Percentiles rank a stretch among this genome's conserved stretches.
Conservation (phyloP, 2,888 invertebrate genomes). For the Creontiades dilutus region DNA sequence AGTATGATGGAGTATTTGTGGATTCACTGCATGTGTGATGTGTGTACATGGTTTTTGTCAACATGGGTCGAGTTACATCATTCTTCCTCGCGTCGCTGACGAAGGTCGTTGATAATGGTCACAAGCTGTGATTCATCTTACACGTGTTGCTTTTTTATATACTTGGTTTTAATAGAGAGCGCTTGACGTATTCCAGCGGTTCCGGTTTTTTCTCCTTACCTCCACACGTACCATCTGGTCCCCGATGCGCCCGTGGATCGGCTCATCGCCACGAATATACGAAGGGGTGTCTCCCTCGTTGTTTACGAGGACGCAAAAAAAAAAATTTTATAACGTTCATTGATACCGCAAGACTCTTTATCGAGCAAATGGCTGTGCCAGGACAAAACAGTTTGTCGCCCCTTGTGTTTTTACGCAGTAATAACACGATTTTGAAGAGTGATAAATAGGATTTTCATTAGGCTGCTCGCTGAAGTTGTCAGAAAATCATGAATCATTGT, state of each 20-base stretch:
- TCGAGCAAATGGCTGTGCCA: not conserved
- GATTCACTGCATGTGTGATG: not conserved
- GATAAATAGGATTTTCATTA: constrained; percentile 6
- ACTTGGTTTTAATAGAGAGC: not conserved
- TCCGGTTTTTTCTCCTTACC: not conserved
- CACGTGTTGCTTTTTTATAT: constrained; percentile 44
- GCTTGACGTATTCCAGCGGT: constrained; percentile 47
- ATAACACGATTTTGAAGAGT: not conserved
- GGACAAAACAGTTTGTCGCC: not conserved
- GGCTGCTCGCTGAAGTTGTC: too few relatives aligned
- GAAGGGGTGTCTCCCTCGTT: constrained; percentile 20
- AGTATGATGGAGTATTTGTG: too few relatives aligned
- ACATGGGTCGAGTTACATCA: not conserved
- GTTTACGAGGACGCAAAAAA: constrained; percentile 31
- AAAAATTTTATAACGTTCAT: not conserved
- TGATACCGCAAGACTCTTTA: not conserved
- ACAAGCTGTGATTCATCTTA: constrained; percentile 28
- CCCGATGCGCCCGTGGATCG: constrained; percentile 16
- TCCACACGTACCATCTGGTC: constrained; percentile 40
- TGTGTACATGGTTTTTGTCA: not conserved
- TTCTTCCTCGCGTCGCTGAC: not conserved
- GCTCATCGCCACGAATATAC: constrained; percentile 5
- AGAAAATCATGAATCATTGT: too few relatives aligned
- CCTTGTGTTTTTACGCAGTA: not conserved
- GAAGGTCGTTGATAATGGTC: constrained; percentile 14